These are phyloP conservation scores for Zaprionus africanus DNA, from an alignment of 1,140 invertebrate genomes.

Conservation along the genomic window DNA sequence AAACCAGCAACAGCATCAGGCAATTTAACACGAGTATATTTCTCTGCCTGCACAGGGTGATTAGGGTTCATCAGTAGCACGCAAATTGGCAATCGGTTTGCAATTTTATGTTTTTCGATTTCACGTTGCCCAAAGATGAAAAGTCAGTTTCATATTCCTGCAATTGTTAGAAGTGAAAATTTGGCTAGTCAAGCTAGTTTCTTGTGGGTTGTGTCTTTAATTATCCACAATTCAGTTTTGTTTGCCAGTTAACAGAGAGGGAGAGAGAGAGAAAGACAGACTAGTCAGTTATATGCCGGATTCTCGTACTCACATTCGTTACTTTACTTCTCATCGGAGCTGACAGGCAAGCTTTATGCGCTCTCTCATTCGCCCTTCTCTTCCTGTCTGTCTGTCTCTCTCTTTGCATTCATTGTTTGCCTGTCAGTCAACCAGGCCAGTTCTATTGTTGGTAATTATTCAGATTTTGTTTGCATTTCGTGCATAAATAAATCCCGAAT, in stretches of 20 bases:
- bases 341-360: conserved; percentile 18
- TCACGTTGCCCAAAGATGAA: background rate
- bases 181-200: background rate
- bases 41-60: background rate
- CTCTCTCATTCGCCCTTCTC: background rate
- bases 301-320: conserved; percentile 9
- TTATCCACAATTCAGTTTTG: background rate
- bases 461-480: conserved; percentile 72
- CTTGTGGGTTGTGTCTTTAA: background rate
- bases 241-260: background rate
- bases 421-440: conserved; percentile 46
- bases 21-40: conserved; percentile 10
- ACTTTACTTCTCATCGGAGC: conserved; percentile 9
- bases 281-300: conserved; percentile 8
- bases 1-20: conserved; percentile 9
- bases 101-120: background rate
- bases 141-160: background rate
- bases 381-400: background rate
- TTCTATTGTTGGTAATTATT: conserved; percentile 72
- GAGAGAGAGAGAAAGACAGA: background rate
- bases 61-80: background rate
- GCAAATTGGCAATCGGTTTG: background rate
- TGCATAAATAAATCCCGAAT: conserved; percentile 72
- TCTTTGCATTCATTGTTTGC: conserved; percentile 28
- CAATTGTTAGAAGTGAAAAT: conserved; percentile 2